Evolutionary conservation across 1,140 invertebrate genomes (phyloP).

Genomic region (Oryctes rhinoceros): DNA sequence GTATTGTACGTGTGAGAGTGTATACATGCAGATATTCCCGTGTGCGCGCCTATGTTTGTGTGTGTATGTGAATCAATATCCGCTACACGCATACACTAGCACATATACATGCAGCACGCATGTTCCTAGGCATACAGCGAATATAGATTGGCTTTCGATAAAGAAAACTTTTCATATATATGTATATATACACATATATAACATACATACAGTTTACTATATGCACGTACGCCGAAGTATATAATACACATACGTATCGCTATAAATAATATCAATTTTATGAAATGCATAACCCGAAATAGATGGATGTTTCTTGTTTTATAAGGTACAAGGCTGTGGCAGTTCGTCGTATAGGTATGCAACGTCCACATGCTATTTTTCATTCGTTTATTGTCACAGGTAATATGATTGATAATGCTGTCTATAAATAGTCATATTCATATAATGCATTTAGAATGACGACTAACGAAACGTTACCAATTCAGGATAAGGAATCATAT

Average conservation of each 20-base stretch:
- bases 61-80: slow-evolving; percentile 50
- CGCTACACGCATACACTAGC: slow-evolving; percentile 48
- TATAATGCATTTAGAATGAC: background rate
- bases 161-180: slow-evolving; percentile 42
- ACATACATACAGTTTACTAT: background rate
- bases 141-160: slow-evolving; percentile 50
- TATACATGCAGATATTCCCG: background rate
- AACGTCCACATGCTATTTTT: slow-evolving; percentile 1
- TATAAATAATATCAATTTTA: slow-evolving; percentile 38
- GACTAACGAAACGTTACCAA: background rate
- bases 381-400: background rate
- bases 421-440: background rate
- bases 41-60: background rate
- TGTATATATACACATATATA: slow-evolving; percentile 40
- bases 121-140: slow-evolving; percentile 46
- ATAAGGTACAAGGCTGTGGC: slow-evolving; percentile 24
- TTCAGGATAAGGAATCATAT: too few species aligned
- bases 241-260: slow-evolving; percentile 2
- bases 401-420: background rate
- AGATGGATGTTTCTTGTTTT: slow-evolving; percentile 31
- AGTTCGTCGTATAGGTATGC: background rate
- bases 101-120: slow-evolving; percentile 48
- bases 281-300: slow-evolving; percentile 31
- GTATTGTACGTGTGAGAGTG: slow-evolving; percentile 3
- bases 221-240: background rate